Percentiles rank a stretch among this genome's conserved stretches.
Evolutionary conservation across 2,113 vertebrate species (phyloP).

Genomic region (Antechinus flavipes): DNA sequence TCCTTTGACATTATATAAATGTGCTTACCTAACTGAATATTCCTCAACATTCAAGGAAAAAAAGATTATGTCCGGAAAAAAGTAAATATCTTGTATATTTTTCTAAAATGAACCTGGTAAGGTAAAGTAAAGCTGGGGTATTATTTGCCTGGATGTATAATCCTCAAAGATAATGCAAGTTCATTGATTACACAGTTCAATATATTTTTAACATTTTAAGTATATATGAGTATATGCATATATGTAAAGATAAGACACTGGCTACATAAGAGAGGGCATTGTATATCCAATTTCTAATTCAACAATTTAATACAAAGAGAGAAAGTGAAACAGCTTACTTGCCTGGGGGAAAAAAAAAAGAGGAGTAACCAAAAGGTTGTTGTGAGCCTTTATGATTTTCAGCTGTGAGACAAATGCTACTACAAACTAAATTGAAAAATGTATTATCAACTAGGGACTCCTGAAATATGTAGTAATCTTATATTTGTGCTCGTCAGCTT

Average conservation of each 20-base stretch:
- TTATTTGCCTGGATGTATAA: background rate
- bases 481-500: background rate
- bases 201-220: slow-evolving; percentile 24
- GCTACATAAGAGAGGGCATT: background rate
- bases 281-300: background rate
- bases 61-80: background rate
- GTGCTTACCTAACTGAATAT: slow-evolving; percentile 2
- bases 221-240: background rate
- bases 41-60: slow-evolving; percentile 11
- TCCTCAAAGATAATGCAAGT: slow-evolving; percentile 7
- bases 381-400: slow-evolving; percentile 17
- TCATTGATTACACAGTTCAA: slow-evolving; percentile 37
- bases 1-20: slow-evolving; percentile 27
- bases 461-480: background rate
- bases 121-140: slow-evolving; percentile 35
- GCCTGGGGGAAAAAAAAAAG: background rate
- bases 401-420: slow-evolving; percentile 33
- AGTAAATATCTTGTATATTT: slow-evolving; percentile 10
- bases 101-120: background rate
- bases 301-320: background rate
- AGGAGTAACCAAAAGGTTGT: background rate
- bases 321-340: slow-evolving; percentile 27
- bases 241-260: background rate
- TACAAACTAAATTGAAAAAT: slow-evolving; percentile 1
- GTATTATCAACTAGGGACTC: background rate